Evolutionary conservation across 64 coral and sea anemone species (phyloP).

Genomic region (Astreopora myriophthalma): DNA sequence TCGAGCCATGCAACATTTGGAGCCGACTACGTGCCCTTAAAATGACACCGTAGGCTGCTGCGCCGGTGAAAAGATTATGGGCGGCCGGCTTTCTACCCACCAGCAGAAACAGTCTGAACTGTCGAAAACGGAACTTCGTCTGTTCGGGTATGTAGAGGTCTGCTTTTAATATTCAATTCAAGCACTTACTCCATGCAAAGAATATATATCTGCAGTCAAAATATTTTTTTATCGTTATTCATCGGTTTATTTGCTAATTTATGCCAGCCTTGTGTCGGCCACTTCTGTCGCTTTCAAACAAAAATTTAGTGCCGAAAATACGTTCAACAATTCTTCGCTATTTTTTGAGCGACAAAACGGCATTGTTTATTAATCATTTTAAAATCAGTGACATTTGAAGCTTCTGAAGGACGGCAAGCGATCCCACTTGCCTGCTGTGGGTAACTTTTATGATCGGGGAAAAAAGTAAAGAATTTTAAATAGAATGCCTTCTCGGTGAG

Average conservation of each 20-base stretch:
- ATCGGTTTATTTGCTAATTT: neutral
- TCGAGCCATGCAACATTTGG: no score
- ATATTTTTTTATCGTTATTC: no score
- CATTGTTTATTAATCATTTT: neutral
- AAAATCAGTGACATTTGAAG: neutral
- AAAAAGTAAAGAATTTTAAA: no score
- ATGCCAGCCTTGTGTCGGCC: neutral
- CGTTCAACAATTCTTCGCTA: neutral
- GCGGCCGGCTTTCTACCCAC: neutral
- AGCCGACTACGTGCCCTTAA: no score
- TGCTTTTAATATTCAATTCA: neutral
- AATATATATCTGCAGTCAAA: no score
- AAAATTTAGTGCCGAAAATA: neutral
- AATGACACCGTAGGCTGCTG: no score
- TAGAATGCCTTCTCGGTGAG: no score
- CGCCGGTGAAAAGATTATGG: neutral
- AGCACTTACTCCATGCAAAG: neutral
- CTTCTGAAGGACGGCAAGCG: neutral
- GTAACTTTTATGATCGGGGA: neutral
- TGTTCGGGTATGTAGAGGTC: conserved; percentile 14
- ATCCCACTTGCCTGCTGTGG: neutral
- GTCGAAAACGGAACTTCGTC: neutral
- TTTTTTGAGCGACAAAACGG: neutral
- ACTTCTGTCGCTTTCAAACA: neutral
- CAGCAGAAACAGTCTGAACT: neutral